Evolutionary conservation across 2,113 vertebrate species (phyloP).

Genomic region (Catharus fuscescens): DNA sequence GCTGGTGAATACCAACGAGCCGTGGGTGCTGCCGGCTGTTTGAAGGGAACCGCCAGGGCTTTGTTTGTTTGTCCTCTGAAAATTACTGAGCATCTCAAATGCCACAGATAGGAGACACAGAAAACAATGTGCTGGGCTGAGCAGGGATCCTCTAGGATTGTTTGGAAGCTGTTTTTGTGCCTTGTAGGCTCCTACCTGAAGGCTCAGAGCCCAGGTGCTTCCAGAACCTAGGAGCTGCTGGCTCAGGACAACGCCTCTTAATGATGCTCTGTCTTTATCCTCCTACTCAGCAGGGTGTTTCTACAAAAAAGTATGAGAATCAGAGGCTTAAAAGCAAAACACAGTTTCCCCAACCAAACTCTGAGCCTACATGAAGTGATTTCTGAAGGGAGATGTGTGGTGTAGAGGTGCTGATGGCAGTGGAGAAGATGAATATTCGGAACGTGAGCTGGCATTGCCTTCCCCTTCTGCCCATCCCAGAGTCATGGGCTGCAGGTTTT

Average conservation of each 20-base stretch:
- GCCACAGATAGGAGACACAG: background rate
- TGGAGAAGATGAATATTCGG: fast-evolving
- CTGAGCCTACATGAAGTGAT: background rate
- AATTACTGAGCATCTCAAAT: conserved; percentile 22
- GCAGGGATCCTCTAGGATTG: background rate
- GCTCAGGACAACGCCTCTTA: background rate
- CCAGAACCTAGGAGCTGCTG: background rate
- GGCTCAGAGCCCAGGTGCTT: background rate
- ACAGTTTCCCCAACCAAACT: background rate
- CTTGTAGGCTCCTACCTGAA: background rate
- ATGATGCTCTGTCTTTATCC: background rate
- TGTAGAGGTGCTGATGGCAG: background rate
- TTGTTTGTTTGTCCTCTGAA: conserved; percentile 58
- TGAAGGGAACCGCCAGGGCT: background rate
- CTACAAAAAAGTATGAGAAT: background rate
- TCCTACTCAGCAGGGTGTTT: background rate
- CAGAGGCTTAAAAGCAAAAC: background rate
- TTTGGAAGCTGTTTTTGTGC: background rate
- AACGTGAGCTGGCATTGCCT: background rate
- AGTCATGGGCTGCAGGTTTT: background rate
- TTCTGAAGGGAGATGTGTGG: background rate
- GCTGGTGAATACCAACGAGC: conserved; percentile 60
- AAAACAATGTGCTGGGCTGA: background rate
- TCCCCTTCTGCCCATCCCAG: background rate
- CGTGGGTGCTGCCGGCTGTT: background rate